These are phyloP conservation scores for Syrista parreyssii DNA, from an alignment of 2,888 invertebrate genomes.

Conservation along the genomic window DNA sequence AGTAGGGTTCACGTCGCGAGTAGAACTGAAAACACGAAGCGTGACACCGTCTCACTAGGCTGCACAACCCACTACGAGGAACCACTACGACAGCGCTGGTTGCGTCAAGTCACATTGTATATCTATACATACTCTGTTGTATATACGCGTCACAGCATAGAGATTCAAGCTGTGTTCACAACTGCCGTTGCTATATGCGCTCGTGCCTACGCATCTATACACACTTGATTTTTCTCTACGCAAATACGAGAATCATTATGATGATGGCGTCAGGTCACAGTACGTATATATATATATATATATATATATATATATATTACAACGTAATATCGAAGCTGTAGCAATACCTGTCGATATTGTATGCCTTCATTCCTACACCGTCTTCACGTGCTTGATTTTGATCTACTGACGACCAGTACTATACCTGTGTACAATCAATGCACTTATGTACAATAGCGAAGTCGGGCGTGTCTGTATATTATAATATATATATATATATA, in stretches of 20 bases:
- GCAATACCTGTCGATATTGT: background rate
- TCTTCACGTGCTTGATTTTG: background rate
- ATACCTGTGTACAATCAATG: background rate
- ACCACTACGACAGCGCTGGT: background rate
- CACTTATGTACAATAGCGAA: background rate
- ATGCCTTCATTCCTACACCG: background rate
- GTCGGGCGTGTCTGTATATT: background rate
- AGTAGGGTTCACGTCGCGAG: constrained; percentile 47
- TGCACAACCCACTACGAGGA: constrained; percentile 1
- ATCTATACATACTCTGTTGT: background rate
- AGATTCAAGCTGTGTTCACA: constrained; percentile 1
- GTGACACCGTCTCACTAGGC: constrained; percentile 37
- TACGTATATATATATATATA: background rate
- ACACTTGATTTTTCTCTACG: background rate
- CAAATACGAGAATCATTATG: background rate
- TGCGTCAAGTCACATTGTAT: background rate
- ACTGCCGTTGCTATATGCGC: background rate
- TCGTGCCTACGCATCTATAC: background rate
- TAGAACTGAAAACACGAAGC: constrained; percentile 57
- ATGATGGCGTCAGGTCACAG: background rate
- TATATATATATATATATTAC: background rate
- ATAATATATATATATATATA: background rate
- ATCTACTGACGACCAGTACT: background rate
- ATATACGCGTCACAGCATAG: constrained; percentile 3
- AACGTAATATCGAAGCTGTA: background rate